phyloP scores from a whole-genome alignment of 2,797 vertebrate genomes.

The Anableps anableps region DNA sequence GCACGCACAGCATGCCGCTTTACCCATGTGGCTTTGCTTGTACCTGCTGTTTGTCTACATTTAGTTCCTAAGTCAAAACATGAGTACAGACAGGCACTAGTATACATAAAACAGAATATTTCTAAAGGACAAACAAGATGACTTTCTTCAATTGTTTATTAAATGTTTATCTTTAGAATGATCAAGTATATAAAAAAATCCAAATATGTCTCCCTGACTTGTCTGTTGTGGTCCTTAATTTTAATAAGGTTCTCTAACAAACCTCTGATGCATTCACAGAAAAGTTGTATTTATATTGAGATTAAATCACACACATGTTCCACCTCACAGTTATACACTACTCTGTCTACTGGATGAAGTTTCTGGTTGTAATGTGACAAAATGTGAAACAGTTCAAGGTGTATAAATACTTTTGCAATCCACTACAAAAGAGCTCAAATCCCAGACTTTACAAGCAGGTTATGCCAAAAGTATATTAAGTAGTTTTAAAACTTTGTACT shows the following conservation, averaged over 20 bases:
- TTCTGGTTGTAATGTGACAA: background rate
- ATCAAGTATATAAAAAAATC: background rate
- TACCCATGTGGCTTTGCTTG: slow-evolving; percentile 57
- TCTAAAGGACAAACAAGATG: slow-evolving; percentile 3
- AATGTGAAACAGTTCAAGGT: background rate
- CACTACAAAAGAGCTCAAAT: background rate
- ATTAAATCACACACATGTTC: no score
- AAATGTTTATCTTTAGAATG: background rate
- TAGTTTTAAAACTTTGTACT: background rate
- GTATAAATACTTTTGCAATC: background rate
- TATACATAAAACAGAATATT: slow-evolving; percentile 28
- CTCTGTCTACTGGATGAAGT: background rate
- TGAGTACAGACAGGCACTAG: slow-evolving; percentile 21
- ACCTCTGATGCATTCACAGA: background rate
- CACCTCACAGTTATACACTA: background rate
- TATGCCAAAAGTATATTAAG: background rate
- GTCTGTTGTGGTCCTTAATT: background rate
- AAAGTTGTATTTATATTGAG: no score
- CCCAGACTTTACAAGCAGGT: background rate
- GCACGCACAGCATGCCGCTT: slow-evolving; percentile 68
- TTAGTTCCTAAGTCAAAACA: slow-evolving; percentile 31
- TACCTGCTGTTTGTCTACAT: slow-evolving; percentile 67
- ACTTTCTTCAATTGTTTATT: background rate
- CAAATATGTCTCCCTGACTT: background rate
- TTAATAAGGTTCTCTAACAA: background rate